These are phyloP conservation scores for Lysandra bellargus DNA, from an alignment of 2,888 invertebrate genomes.

Conservation along the genomic window DNA sequence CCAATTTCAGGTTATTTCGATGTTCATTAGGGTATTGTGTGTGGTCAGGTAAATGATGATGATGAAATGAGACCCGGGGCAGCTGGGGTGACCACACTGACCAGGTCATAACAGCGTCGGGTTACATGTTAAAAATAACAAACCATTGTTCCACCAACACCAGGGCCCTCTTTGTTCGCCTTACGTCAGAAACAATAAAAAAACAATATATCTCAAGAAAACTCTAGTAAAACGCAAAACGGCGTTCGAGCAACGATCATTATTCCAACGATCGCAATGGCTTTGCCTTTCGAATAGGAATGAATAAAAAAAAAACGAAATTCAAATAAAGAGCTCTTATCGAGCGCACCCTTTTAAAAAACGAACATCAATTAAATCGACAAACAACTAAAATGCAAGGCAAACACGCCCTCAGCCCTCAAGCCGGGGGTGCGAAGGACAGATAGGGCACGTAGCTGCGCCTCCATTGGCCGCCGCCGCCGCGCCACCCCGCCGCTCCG, in stretches of 20 bases:
- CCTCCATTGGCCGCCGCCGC: conserved; percentile 50
- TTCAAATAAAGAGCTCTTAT: conserved; percentile 22
- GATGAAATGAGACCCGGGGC: conserved; percentile 43
- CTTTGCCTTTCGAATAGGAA: background rate
- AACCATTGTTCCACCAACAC: conserved; percentile 50
- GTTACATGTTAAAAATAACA: conserved; percentile 51
- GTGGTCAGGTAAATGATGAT: conserved; percentile 24
- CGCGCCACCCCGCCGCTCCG: conserved; percentile 51
- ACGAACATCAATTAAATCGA: conserved; percentile 50
- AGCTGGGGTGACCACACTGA: conserved; percentile 31
- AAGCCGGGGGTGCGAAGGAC: conserved; percentile 58
- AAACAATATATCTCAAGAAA: conserved; percentile 22
- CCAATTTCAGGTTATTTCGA: background rate
- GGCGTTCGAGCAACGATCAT: background rate
- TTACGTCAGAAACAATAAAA: conserved; percentile 42
- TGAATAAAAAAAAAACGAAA: conserved; percentile 6
- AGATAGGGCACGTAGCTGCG: conserved; percentile 70
- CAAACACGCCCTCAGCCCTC: conserved; percentile 71
- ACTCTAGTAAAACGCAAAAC: conserved; percentile 18
- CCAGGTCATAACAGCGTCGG: conserved; percentile 63
- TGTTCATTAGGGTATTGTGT: background rate
- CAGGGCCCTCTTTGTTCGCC: conserved; percentile 37
- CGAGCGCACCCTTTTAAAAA: conserved; percentile 45
- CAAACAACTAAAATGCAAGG: conserved; percentile 76
- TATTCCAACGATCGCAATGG: background rate